Evolutionary conservation across 2,113 vertebrate genomes (phyloP), one percentile per base, ranked within the genome.

Genomic region (Puma concolor): DNA sequence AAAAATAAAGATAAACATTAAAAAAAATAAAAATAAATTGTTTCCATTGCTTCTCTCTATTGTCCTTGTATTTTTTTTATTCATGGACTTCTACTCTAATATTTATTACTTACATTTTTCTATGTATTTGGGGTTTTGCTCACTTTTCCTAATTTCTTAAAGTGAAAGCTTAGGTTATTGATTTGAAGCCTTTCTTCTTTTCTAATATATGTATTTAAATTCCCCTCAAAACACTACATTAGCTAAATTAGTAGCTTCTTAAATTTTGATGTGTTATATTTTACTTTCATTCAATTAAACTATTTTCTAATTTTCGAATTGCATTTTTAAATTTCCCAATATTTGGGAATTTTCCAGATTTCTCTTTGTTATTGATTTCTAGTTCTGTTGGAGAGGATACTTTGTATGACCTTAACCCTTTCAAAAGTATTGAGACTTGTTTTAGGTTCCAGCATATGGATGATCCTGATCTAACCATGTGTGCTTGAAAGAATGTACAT

Each of bases 211-310:
- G 4, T 64, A 77, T 85, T 95, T 74, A 72, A 83, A 69, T 82
- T 87, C 80, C 10, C 38, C 36, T 60, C 33, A 31, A 66, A 76
- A 25, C 10, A 81, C n/a, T 41, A 48, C 44, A 57, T 85, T 50
- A 64, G 48, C 36, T 93, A 9, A 64, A 50, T 50, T 50, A 50
- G 50, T 14, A 23, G 21, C 21, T 69, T 84, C 25, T 91, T 94
- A 79, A 29, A 33, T 79, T 88, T 89, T 77, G 36, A 33, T 19
- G 3, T 67, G 15, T 16, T 93, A 17, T 57, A 14, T 21, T 74
- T 79, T 44, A 36, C 25, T 77, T 89, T 84, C 48, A 69, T 96
- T 95, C 85, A 27, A 1, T 80, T 95, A 93, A 85, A 86, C 52
- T 57, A 60, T 85, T 80, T 80, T 89, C 38, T 94, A 21, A 84